phyloP scores from a whole-genome alignment of 2,888 invertebrate species.

The Rhopalosiphum nymphaeae region DNA sequence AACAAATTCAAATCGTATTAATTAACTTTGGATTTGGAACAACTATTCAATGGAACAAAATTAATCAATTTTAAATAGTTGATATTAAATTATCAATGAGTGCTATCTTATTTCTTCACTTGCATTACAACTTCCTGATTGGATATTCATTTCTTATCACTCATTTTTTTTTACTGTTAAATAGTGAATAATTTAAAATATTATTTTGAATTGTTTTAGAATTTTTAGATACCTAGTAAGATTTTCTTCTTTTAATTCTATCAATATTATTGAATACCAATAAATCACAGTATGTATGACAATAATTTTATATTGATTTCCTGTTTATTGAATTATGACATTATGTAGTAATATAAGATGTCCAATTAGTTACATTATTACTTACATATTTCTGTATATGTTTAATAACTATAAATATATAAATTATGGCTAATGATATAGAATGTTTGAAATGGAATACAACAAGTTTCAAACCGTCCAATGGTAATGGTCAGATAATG shows the following conservation, averaged over 20 bases:
- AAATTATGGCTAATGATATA: neutral
- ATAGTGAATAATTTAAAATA: neutral
- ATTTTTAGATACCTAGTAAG: neutral
- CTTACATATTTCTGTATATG: neutral
- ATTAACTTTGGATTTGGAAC: too few relatives aligned
- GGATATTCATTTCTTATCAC: neutral
- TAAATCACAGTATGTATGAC: neutral
- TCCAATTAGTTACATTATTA: neutral
- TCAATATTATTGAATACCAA: neutral
- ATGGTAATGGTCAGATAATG: conserved; percentile 25
- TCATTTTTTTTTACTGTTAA: neutral
- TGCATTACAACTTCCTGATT: neutral
- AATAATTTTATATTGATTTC: neutral
- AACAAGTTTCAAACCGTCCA: conserved; percentile 21
- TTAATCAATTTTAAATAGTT: neutral
- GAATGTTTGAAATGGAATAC: conserved; percentile 56
- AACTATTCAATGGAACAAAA: too few relatives aligned
- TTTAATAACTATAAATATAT: neutral
- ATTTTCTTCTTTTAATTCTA: neutral
- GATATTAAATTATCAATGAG: neutral
- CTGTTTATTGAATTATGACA: neutral
- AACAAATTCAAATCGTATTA: too few relatives aligned
- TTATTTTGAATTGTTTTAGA: neutral
- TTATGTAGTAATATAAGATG: neutral
- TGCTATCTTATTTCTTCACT: neutral